Evolutionary conservation across 1,140 invertebrate species (phyloP), one percentile per base, ranked within the genome.

Genomic region (Arion vulgaris): DNA sequence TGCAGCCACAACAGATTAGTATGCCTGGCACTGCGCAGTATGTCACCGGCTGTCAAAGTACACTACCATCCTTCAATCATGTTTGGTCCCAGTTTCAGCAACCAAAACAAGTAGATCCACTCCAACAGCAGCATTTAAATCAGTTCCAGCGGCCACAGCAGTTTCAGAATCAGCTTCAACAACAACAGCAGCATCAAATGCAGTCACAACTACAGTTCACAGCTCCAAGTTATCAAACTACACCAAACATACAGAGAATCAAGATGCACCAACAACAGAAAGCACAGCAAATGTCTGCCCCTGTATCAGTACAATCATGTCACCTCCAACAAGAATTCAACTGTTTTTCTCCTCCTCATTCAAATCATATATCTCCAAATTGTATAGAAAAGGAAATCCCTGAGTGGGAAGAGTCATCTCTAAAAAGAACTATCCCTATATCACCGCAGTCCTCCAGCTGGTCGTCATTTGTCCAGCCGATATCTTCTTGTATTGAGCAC

Each of bases 71-170:
- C 26, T 81, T 81, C 39, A 41, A 23, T 38, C 80, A 81, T 36
- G 49, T 81, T 9, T 81, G 80, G 80, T 81, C 80, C n/a, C 80
- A 81, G 71, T 74, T 81, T 53, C 80, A 73, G 32, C 68, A 81
- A 1, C 79, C 71, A 28, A 80, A 80, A 36, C 79, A 71, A n/a
- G 32, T 72, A 26, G 69, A 45, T 71, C 32, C 72, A 1, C 34
- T 71, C 51, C 66, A 45, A 1, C 79, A 80, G 32, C 79, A 80
- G 17, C 77, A 79, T 7, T 7, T 74, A 19, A 53, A 36, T 45
- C 75, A 51, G 38, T 77, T 19, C 32, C 41, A 78, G 32, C 41
- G 53, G 39, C 26, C 49, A 28, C 80, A 81, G 23, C 28, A 28
- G n/a, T 23, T 15, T 7, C 62, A 66, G 62, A 32, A 66, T 23